A percentile compares a stretch with the other conserved stretches of the same genome.
phyloP scores from a whole-genome alignment of 2,113 vertebrate species.

The Eurystomus gularis region DNA sequence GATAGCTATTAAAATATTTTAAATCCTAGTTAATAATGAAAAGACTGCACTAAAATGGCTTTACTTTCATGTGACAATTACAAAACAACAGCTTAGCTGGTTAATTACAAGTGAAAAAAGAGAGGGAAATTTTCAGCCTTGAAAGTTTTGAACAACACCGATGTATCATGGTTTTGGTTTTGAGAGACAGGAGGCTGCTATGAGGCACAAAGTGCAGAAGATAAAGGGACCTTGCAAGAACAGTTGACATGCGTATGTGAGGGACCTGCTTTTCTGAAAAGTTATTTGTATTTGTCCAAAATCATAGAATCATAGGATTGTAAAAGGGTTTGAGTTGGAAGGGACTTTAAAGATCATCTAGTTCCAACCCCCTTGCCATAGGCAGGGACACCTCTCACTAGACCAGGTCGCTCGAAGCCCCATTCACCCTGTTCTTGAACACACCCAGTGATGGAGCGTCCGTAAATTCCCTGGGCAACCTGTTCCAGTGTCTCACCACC shows the following conservation, averaged over 20 bases:
- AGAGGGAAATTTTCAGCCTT: slow-evolving; percentile 6
- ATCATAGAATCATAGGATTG: not conserved
- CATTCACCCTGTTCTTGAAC: too few relatives aligned
- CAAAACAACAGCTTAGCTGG: not conserved
- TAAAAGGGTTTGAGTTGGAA: too few relatives aligned
- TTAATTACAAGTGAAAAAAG: not conserved
- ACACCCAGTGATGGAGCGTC: too few relatives aligned
- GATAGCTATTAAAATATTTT: not conserved
- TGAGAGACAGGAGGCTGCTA: not conserved
- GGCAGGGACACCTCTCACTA: too few relatives aligned
- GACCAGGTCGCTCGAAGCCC: too few relatives aligned
- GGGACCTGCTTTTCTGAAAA: not conserved
- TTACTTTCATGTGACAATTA: not conserved
- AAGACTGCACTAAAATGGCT: not conserved
- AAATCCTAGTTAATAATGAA: slow-evolving; percentile 26
- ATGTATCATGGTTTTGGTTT: not conserved
- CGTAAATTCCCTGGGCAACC: too few relatives aligned
- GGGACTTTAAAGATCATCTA: too few relatives aligned
- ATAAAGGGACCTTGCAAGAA: not conserved
- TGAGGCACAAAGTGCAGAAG: not conserved
- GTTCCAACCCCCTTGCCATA: too few relatives aligned
- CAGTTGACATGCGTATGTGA: not conserved
- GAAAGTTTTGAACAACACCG: not conserved
- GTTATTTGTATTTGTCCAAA: not conserved
- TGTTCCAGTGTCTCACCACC: too few relatives aligned